Percentiles rank a stretch among this genome's conserved stretches.
Evolutionary conservation across 2,888 invertebrate genomes (phyloP).

Genomic region (Polylopha cassiicola): DNA sequence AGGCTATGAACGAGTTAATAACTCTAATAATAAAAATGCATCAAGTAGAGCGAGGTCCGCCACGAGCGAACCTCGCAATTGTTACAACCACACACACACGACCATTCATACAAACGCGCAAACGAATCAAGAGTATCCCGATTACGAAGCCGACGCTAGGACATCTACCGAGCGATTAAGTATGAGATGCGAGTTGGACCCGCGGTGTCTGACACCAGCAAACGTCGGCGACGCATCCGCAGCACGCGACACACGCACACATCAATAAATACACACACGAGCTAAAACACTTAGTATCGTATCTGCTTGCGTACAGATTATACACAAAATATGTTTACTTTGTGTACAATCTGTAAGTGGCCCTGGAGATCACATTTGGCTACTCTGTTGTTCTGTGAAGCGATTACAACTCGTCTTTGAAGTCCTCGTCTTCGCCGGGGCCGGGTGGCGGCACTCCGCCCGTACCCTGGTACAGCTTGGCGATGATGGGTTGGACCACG

Average conservation of each 20-base stretch:
- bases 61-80: no score
- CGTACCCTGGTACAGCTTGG: conserved; percentile 94
- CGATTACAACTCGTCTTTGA: conserved; percentile 89
- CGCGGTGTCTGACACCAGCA: no score
- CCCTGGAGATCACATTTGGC: conserved; percentile 14
- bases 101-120: no score
- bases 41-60: no score
- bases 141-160: no score
- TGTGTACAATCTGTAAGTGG: conserved; percentile 7
- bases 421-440: conserved; percentile 83
- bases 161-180: no score
- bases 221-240: conserved; percentile 39
- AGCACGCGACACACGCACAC: conserved; percentile 31
- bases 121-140: no score
- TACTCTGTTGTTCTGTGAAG: conserved; percentile 3
- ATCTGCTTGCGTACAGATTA: conserved; percentile 2
- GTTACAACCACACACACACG: no score
- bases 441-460: conserved; percentile 87
- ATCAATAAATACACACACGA: conserved; percentile 72
- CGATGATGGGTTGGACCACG: conserved; percentile 97
- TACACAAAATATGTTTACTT: conserved; percentile 7
- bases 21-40: conserved; percentile 69
- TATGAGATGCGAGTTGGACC: no score
- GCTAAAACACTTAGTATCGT: conserved; percentile 50
- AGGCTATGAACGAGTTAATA: no score